These are phyloP conservation scores for Ascaphus truei DNA, from an alignment of 2,113 vertebrate genomes.

Conservation along the genomic window DNA sequence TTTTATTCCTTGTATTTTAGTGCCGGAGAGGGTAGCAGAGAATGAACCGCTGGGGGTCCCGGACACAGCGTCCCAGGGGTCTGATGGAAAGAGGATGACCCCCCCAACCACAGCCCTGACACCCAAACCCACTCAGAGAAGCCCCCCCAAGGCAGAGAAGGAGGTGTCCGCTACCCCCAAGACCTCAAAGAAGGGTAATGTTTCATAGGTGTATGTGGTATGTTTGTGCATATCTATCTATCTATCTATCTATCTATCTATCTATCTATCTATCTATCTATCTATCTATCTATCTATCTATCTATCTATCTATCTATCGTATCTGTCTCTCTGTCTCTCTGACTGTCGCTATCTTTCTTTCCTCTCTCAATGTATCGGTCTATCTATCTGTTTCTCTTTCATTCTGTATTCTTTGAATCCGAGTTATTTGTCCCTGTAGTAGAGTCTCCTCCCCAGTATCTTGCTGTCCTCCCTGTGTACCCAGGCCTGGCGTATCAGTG, in stretches of 20 bases:
- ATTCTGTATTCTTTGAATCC: not conserved
- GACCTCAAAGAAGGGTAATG: not conserved
- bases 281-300: too few species aligned
- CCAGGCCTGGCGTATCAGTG: conserved; percentile 67
- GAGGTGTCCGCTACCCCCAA: not conserved
- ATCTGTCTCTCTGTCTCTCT: not conserved
- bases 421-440: not conserved
- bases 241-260: too few species aligned
- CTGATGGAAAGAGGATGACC: not conserved
- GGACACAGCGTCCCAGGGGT: not conserved
- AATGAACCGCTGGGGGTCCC: not conserved
- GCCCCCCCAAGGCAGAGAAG: not conserved
- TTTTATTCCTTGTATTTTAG: not conserved
- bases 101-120: not conserved
- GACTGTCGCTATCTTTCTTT: not conserved
- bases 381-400: not conserved
- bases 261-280: too few species aligned
- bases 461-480: not conserved
- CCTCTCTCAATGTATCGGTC: too few species aligned
- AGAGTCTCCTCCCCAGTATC: not conserved
- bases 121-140: not conserved
- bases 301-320: too few species aligned
- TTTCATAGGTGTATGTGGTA: not conserved
- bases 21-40: not conserved
- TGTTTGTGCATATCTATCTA: too few species aligned